Evolutionary conservation across 2,888 invertebrate genomes (phyloP), one percentile per base, ranked within the genome.

Genomic region (Sinhomidia bicolor): DNA sequence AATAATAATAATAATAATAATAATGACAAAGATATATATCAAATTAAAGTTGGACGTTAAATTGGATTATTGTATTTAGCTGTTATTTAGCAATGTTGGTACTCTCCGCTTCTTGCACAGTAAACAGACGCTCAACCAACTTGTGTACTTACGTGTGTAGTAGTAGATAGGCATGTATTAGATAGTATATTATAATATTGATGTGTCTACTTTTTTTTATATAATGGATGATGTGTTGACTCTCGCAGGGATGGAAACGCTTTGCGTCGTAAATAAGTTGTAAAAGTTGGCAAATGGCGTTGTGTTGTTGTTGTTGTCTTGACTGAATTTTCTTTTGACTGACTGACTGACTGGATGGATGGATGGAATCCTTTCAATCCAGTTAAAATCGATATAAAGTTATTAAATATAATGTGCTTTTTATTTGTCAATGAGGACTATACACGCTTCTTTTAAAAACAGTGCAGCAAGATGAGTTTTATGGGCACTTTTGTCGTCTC

Each of bases 391-490:
- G 20, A 71, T 23, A 71, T 71, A 12, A 44, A 41, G 1, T 68
- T 68, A 68, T 68, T 32, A 17, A 68, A 71, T 44, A 76, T 76
- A 51, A 76, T 76, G 76, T 47, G 76, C 51, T 71, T 71, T 71
- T 71, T 71, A 71, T 71, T 71, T 71, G 71, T 36, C 71, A 71
- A 44, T 51, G 41, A 71, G 71, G 4, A 41, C 17, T 44, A 20
- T 14, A 17, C 17, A 44, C 71, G 4, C 36, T 23, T 44, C 36
- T 12, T 32, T n/a, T 5, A 6, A 32, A 71, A 71, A 10, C 71
- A 71, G 44, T 71, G 7, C 71, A 17, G 57, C n/a, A 17, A 20
- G 71, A 20, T 44, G 17, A 71, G 20, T 71, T 71, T 71, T 71
- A 71, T 23, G 71, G 44, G 41, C 44, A 36, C 41, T 44, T 44